Percentiles rank a stretch among this genome's conserved stretches.
Evolutionary conservation across 2,113 vertebrate species (phyloP).

Genomic region (Macheiramphus alcinus): DNA sequence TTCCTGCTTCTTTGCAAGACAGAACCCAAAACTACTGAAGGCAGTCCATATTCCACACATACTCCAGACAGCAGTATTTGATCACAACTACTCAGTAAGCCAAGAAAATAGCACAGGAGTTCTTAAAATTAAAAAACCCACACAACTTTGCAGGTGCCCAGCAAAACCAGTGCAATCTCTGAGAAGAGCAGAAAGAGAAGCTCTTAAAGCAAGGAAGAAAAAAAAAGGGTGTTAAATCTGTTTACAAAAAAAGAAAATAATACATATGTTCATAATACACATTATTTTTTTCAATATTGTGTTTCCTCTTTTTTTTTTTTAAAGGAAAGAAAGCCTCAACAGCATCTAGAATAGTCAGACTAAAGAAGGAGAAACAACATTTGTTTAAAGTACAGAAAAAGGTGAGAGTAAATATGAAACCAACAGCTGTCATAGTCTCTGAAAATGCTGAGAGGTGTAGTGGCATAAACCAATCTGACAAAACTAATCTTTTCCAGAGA

Average conservation of each 20-base stretch:
- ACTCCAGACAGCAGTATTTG: neutral
- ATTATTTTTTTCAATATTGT: neutral
- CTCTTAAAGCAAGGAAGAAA: neutral
- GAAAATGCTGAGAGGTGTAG: neutral
- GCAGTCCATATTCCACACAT: neutral
- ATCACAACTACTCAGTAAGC: neutral
- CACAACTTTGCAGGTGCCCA: neutral
- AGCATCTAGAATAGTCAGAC: neutral
- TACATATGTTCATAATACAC: neutral
- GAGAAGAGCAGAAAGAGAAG: neutral
- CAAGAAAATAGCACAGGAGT: neutral
- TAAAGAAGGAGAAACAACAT: neutral
- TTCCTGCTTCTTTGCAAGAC: neutral
- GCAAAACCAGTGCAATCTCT: neutral
- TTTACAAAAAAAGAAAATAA: neutral
- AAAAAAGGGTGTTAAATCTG: neutral
- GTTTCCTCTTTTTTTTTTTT: neutral
- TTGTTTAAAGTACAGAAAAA: conserved; percentile 33
- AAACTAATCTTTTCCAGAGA: conserved; percentile 6
- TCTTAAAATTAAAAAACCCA: neutral
- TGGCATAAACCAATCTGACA: neutral
- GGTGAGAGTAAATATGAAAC: conserved; percentile 9
- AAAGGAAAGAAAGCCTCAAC: neutral
- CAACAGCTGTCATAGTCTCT: conserved; percentile 14
- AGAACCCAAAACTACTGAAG: neutral